Percentiles rank a stretch among this genome's conserved stretches.
These are phyloP conservation scores for Sminthurides bifidus DNA, from an alignment of 1,140 invertebrate species.

Conservation along the genomic window DNA sequence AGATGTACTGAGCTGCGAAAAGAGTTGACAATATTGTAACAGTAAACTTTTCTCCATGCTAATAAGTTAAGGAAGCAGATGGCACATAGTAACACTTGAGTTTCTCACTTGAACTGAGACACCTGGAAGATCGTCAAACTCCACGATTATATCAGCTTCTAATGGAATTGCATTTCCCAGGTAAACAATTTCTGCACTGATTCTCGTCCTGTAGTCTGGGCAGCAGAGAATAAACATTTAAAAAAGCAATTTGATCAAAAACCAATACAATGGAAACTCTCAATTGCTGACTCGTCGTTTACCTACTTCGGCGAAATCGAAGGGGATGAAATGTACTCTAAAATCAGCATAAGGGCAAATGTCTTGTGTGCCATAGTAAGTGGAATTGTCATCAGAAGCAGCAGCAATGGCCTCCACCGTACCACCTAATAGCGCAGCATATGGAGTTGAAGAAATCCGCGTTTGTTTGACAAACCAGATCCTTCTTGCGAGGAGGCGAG, in stretches of 20 bases:
- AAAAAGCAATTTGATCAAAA: background rate
- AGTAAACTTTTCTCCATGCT: no score
- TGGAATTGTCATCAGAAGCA: background rate
- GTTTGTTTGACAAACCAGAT: background rate
- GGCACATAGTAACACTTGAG: background rate
- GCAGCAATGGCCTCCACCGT: slow-evolving; percentile 1
- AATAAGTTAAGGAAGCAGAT: no score
- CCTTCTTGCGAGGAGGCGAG: no score
- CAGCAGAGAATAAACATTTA: background rate
- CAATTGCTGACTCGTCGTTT: background rate
- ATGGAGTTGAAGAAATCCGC: slow-evolving; percentile 1
- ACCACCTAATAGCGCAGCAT: slow-evolving; percentile 2
- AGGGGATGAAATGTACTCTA: background rate
- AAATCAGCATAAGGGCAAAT: slow-evolving; percentile 22
- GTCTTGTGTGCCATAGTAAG: no score
- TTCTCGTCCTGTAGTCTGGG: slow-evolving; percentile 9
- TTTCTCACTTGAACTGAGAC: slow-evolving; percentile 16
- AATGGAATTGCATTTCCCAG: slow-evolving; percentile 12
- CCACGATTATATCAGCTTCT: slow-evolving; percentile 24
- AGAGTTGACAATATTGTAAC: background rate
- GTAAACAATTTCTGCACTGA: slow-evolving; percentile 17
- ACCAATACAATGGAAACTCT: background rate
- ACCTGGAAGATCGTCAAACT: slow-evolving; percentile 12
- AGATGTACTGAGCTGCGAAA: slow-evolving; percentile 5
- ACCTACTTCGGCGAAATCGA: slow-evolving; percentile 25